Evolutionary conservation across 1,140 invertebrate species (phyloP).

Genomic region (Drosophila sulfurigaster): DNA sequence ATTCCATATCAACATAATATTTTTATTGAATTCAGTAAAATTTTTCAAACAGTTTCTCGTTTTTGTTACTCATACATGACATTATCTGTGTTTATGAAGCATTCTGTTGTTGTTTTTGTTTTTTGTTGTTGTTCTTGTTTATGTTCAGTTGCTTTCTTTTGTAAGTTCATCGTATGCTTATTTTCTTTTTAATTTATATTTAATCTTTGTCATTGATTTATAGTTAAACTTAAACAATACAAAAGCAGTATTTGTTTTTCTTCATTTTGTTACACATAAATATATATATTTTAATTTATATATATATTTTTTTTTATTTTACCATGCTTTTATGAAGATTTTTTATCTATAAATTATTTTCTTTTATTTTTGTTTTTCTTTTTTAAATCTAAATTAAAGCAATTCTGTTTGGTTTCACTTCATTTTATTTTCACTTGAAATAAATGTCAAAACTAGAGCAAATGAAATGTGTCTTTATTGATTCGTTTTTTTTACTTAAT

Average conservation of each 20-base stretch:
- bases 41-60: constrained; percentile 79
- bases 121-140: constrained; percentile 58
- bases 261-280: constrained; percentile 70
- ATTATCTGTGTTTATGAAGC: constrained; percentile 59
- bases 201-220: constrained; percentile 64
- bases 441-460: constrained; percentile 44
- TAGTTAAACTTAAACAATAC: constrained; percentile 81
- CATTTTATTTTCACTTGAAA: constrained; percentile 25
- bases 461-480: constrained; percentile 48
- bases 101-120: constrained; percentile 54
- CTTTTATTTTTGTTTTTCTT: constrained; percentile 18
- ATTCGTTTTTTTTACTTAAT: constrained; percentile 16
- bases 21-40: constrained; percentile 84
- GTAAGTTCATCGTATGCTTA: constrained; percentile 68
- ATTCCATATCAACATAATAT: constrained; percentile 84
- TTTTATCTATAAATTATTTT: constrained; percentile 50
- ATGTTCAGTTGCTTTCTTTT: constrained; percentile 63
- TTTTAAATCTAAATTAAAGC: constrained; percentile 79
- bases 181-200: constrained; percentile 59
- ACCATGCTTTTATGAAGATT: constrained; percentile 67
- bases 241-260: constrained; percentile 81
- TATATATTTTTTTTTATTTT: constrained; percentile 39
- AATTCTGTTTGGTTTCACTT: constrained; percentile 60
- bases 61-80: constrained; percentile 73
- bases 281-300: constrained; percentile 22